Percentiles rank a stretch among this genome's conserved stretches.
phyloP scores from a whole-genome alignment of 92 coral and sea anemone species.

The Blastomussa wellsi region DNA sequence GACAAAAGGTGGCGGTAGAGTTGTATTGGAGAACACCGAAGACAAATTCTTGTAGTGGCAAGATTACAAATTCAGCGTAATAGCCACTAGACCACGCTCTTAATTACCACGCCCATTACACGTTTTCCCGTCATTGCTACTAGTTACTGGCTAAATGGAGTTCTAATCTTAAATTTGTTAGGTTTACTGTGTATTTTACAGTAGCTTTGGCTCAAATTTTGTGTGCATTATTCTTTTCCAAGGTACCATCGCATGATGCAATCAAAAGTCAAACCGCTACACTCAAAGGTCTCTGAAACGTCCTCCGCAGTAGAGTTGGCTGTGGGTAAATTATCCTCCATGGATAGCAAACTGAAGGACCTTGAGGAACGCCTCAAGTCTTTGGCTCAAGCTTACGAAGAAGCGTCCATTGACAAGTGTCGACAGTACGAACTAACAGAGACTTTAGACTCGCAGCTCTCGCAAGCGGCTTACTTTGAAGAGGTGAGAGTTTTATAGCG shows the following conservation, averaged over 20 bases:
- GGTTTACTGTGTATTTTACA: neutral
- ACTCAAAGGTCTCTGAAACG: slow-evolving; percentile 91
- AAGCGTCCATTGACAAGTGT: slow-evolving; percentile 96
- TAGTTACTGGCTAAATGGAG: neutral
- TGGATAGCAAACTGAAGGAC: slow-evolving; percentile 82
- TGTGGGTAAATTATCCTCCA: slow-evolving; percentile 74
- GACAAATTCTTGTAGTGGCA: too few species aligned
- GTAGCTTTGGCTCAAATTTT: neutral
- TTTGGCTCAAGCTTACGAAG: slow-evolving; percentile 86
- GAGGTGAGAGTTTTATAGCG: slow-evolving; percentile 53
- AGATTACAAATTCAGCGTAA: too few species aligned
- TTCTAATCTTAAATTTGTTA: neutral
- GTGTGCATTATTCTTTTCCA: neutral
- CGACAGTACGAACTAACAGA: slow-evolving; percentile 90
- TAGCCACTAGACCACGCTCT: too few species aligned
- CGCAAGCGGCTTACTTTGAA: slow-evolving; percentile 96
- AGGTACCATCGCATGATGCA: slow-evolving; percentile 99
- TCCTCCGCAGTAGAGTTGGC: slow-evolving; percentile 88
- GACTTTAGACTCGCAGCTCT: slow-evolving; percentile 82
- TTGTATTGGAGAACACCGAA: too few species aligned
- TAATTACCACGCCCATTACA: neutral
- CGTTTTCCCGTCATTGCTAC: neutral
- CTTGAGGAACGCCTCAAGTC: slow-evolving; percentile 89
- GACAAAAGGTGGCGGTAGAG: too few species aligned
- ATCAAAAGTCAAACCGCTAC: slow-evolving; percentile 93